A percentile compares a stretch with the other conserved stretches of the same genome.
Evolutionary conservation across 2,797 vertebrate genomes (phyloP).

Genomic region (Eidolon dupreanum): DNA sequence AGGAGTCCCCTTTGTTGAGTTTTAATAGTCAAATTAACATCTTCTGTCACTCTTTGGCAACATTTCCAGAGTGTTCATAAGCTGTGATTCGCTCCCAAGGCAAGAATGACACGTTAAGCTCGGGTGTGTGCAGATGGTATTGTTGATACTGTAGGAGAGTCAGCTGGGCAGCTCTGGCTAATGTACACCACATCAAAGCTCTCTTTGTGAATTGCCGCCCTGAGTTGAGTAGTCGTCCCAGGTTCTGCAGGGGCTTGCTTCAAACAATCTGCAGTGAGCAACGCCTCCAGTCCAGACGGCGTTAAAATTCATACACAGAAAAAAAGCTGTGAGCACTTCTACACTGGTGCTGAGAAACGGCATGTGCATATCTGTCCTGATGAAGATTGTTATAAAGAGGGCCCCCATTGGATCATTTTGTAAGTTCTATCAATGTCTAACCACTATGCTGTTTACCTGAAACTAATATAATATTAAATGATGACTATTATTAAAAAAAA

Average conservation of each 20-base stretch:
- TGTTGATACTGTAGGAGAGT: background rate
- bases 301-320: background rate
- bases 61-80: slow-evolving; percentile 23
- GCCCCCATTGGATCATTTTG: no score
- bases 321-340: background rate
- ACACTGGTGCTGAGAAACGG: background rate
- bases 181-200: background rate
- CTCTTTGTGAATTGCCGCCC: background rate
- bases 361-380: fast-evolving
- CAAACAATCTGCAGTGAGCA: fast-evolving
- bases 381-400: no score
- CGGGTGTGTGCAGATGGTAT: background rate
- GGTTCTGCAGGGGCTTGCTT: slow-evolving; percentile 2
- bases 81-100: background rate
- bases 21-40: slow-evolving; percentile 17
- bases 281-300: background rate
- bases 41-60: background rate
- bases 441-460: no score
- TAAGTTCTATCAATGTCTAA: no score
- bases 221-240: background rate
- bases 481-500: no score
- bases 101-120: background rate
- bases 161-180: background rate
- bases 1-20: slow-evolving; percentile 37
- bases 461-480: no score